phyloP scores from a whole-genome alignment of 2,113 vertebrate genomes.

The Hirundichthys speculiger region DNA sequence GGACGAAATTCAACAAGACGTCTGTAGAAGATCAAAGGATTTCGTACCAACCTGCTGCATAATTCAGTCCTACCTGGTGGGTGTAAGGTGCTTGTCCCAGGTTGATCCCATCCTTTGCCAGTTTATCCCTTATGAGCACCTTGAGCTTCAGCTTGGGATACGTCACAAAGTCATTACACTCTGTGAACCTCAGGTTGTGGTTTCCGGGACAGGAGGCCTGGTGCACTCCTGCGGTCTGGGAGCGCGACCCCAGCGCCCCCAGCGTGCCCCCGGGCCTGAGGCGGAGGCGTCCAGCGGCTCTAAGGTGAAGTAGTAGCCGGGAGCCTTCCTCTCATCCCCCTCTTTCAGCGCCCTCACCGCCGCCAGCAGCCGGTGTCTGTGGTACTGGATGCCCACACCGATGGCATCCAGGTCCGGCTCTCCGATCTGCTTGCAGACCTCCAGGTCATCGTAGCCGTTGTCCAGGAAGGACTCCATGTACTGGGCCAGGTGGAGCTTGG shows the following conservation, averaged over 20 bases:
- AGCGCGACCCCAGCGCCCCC: slow-evolving; percentile 33
- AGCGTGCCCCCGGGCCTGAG: slow-evolving; percentile 47
- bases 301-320: slow-evolving; percentile 92
- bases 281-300: slow-evolving; percentile 81
- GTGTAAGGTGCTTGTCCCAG: slow-evolving; percentile 90
- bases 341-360: slow-evolving; percentile 88
- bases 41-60: too few species aligned
- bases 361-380: slow-evolving; percentile 87
- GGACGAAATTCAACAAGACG: too few species aligned
- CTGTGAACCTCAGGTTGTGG: slow-evolving; percentile 65
- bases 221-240: slow-evolving; percentile 28
- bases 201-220: slow-evolving; percentile 66
- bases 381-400: slow-evolving; percentile 86
- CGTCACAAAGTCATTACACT: slow-evolving; percentile 79
- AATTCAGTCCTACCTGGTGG: slow-evolving; percentile 83
- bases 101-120: slow-evolving; percentile 91
- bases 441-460: slow-evolving; percentile 97
- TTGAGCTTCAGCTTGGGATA: slow-evolving; percentile 94
- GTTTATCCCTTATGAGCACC: slow-evolving; percentile 95
- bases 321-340: slow-evolving; percentile 80
- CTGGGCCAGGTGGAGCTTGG: slow-evolving; percentile 88
- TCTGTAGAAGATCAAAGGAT: too few species aligned
- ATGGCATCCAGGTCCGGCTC: slow-evolving; percentile 96
- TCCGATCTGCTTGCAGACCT: slow-evolving; percentile 98
- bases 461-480: slow-evolving; percentile 95